Conservation (phyloP, 1,140 invertebrate genomes). For the Anoplophora glabripennis region DNA sequence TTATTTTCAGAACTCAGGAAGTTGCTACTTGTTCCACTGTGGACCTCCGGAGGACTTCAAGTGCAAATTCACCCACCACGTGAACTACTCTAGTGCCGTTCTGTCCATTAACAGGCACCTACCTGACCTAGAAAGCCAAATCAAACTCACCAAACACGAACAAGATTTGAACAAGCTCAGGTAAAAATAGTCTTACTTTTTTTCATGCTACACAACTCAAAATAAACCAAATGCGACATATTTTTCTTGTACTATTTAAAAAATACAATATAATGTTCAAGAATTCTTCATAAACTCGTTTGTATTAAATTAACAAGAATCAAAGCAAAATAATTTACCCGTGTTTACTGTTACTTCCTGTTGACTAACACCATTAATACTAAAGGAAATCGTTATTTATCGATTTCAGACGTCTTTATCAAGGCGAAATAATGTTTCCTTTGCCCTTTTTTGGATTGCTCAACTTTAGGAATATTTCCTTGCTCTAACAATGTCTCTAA, state of each 20-base stretch:
- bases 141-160: constrained; percentile 74
- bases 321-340: too few relatives aligned
- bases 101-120: constrained; percentile 63
- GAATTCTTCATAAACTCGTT: too few relatives aligned
- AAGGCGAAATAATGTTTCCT: too few relatives aligned
- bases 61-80: constrained; percentile 87
- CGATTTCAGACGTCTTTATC: too few relatives aligned
- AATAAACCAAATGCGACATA: background rate
- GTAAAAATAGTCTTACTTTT: constrained; percentile 45
- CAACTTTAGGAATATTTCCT: too few relatives aligned
- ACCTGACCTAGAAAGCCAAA: constrained; percentile 66
- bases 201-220: background rate
- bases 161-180: constrained; percentile 74
- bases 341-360: too few relatives aligned
- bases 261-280: too few relatives aligned
- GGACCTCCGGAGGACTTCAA: constrained; percentile 84
- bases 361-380: too few relatives aligned
- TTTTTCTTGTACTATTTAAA: too few relatives aligned
- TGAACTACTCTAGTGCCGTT: constrained; percentile 85
- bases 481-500: background rate
- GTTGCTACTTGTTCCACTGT: constrained; percentile 91
- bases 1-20: constrained; percentile 73
- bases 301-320: too few relatives aligned
- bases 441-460: too few relatives aligned
- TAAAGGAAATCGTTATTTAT: too few relatives aligned